Evolutionary conservation across 1,140 invertebrate species (phyloP), one percentile per base, ranked within the genome.

Genomic region (Lepidotrigona ventralis): DNA sequence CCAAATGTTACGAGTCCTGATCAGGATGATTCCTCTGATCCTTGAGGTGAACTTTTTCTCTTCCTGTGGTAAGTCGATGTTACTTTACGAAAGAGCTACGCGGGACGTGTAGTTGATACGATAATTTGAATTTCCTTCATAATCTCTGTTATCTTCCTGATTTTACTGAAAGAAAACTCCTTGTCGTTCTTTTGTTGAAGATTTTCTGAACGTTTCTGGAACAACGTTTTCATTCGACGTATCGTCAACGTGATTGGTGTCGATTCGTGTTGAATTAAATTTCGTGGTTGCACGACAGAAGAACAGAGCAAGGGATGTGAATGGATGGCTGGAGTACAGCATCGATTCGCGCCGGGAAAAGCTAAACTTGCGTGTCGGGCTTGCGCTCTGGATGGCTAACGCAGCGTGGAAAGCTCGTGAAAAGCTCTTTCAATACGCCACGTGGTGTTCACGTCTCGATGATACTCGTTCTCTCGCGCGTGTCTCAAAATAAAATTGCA

Each of bases 321-420:
- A 89, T 90, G 88, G 80, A 81, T 75, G 46, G 74, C 76, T 74
- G 79, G 84, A 85, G 84, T 85, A 87, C 85, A 81, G 82, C 92
- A 93, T 93, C 90, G 92, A 93, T 93, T 93, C 85, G 79, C 64
- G 83, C 86, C 72, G 79, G 54, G 75, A 58, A 53, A 82, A 83
- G 46, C 82, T 69, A 85, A 87, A 88, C 83, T 88, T 88, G 79
- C 68, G 72, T 76, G 56, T 29, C 56, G 90, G 85, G 89, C 84
- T 84, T 92, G 91, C 91, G 92, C 91, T n/a, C n/a, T 89, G 19
- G 39, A 1, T 9, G 26, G 33, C 21, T 8, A 73, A 54, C 26
- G 66, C 63, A 88, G 75, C 81, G 90, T 88, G 88, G 87, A 91
- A 90, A 79, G 76, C 86, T 91, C 81, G 82, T 39, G 90, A 92